A percentile compares a stretch with the other conserved stretches of the same genome.
phyloP scores from a whole-genome alignment of 2,888 invertebrate species.

The Dasypogon diadema region DNA sequence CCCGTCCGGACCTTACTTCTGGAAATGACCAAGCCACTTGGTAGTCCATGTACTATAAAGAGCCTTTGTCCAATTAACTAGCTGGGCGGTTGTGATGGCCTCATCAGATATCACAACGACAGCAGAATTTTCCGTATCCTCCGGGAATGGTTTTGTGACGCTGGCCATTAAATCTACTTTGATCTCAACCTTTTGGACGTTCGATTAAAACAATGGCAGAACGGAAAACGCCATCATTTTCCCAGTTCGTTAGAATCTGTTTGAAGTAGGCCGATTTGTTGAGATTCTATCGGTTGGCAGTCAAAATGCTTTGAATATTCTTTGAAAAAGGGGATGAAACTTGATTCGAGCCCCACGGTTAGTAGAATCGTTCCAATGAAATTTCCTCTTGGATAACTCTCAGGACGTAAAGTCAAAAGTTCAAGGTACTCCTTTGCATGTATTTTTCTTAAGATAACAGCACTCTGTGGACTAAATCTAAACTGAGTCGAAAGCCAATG shows the following conservation, averaged over 20 bases:
- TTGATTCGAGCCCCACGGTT: not conserved
- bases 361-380: conserved; percentile 9
- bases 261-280: not conserved
- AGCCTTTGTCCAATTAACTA: not conserved
- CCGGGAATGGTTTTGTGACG: not conserved
- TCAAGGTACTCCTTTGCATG: conserved; percentile 20
- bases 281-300: not conserved
- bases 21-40: not conserved
- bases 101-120: not conserved
- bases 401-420: conserved; percentile 4
- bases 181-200: not conserved
- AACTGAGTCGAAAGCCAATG: conserved; percentile 3
- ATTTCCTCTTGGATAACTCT: conserved; percentile 11
- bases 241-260: not conserved
- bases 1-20: not conserved
- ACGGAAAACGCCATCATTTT: not conserved
- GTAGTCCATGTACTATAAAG: not conserved
- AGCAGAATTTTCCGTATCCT: not conserved
- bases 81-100: not conserved
- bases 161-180: not conserved
- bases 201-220: not conserved
- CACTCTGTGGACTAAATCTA: not conserved
- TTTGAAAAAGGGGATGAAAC: not conserved
- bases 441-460: not conserved
- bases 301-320: not conserved